Evolutionary conservation across 2,113 vertebrate genomes (phyloP).

Genomic region (Pterocles burchelli): DNA sequence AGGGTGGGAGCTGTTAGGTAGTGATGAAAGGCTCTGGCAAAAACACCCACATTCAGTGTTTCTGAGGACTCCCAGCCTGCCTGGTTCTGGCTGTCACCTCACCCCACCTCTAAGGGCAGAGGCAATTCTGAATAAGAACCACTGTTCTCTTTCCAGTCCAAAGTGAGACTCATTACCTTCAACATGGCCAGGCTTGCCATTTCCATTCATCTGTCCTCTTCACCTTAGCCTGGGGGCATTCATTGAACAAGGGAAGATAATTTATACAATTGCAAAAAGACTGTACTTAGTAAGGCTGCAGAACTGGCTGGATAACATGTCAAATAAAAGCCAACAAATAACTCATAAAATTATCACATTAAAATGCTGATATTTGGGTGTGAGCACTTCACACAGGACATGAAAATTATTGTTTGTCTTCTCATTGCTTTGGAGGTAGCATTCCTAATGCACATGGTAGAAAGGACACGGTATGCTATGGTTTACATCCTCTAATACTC

Average conservation of each 20-base stretch:
- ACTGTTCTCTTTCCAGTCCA: background rate
- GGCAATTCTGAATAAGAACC: background rate
- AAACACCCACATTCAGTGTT: accelerated
- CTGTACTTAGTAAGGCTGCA: background rate
- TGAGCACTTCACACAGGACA: background rate
- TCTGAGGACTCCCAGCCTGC: background rate
- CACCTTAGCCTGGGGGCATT: background rate
- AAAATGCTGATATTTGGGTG: background rate
- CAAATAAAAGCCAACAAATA: background rate
- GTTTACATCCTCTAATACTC: background rate
- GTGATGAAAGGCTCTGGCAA: background rate
- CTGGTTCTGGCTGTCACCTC: background rate
- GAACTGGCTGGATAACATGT: background rate
- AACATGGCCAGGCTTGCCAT: background rate
- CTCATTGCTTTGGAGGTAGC: background rate
- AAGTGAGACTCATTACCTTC: background rate
- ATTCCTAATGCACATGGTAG: background rate
- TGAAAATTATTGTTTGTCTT: background rate
- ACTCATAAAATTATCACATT: background rate
- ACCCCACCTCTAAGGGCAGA: background rate
- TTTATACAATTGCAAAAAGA: background rate
- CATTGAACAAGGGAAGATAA: background rate
- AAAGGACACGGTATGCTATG: background rate
- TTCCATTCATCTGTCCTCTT: background rate
- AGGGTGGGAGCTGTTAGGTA: background rate